Evolutionary conservation across 2,888 invertebrate species (phyloP), one percentile per base, ranked within the genome.

Genomic region (Fragum sueziense): DNA sequence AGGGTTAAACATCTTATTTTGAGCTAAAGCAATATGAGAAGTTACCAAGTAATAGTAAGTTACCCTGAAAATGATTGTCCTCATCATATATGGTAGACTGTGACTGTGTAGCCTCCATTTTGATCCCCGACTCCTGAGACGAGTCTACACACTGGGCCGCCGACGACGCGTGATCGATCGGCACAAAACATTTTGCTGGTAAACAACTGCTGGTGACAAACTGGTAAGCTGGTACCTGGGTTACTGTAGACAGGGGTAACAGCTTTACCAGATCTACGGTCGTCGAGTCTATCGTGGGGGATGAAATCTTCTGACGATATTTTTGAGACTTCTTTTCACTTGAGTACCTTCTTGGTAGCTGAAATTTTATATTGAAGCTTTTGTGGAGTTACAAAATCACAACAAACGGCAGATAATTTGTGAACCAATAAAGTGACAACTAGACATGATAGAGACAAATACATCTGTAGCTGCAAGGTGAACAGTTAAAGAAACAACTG

Each of bases 261-360:
- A 78, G 34, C 17, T 62, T 47, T 3, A 81, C 57, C 17, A 65
- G 51, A 65, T 81, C 80, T 67, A 86, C 88, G 33, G 89, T 89
- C 2, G 89, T 89, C 1, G 90, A 89, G 74, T 89, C 89, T 7
- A 89, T 84, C 1, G 89, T 89, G 0, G 90, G 89, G 2, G 90
- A 90, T 0, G 90, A 90, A 17, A 90, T 79, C 65, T 88, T 90
- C 31, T 83, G 75, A 65, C 84, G 68, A 33, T 80, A 80, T 34
- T 70, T 79, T 6, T 65, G 41, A 25, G 27, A 25, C 20, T 37
- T 37, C 9, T 41, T 37, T 17, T 37, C 41, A 29, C 57, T 52
- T 22, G 22, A 61, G 47, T 17, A 27, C 20, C 34, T n/a, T 57
- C 47, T 20, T 20, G 54, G 27, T 31, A 47, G 34, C 62, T 74